Evolutionary conservation across 2,888 invertebrate species (phyloP), one percentile per base, ranked within the genome.

Genomic region (Cerceris ruficornis): DNA sequence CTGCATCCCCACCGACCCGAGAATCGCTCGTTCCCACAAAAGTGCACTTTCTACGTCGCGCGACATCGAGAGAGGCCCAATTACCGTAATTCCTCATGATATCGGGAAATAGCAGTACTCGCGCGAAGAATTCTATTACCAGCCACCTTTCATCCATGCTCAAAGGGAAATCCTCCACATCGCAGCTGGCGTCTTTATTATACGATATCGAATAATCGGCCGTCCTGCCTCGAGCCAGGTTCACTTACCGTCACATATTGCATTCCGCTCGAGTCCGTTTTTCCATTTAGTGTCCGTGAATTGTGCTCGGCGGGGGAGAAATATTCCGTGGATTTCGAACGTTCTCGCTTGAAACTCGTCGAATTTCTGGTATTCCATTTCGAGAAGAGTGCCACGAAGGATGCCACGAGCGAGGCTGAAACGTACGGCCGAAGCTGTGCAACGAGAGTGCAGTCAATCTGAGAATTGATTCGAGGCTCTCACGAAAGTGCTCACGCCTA

Each of bases 391-490:
- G 28, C 41, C 42, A 28, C 42, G 49, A 52, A 71, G 68, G 77
- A 66, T 43, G 77, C 59, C 67, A 55, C n/a, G 50, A 7, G 5
- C 15, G 11, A 7, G 55, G 1, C 17, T 11, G 28, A 55, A 55
- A 77, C 71, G 77, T 78, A 77, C 71, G 41, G 67, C 50, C 7
- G 60, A n/a, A 57, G 57, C 13, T 58, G 15, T 62, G 60, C 49
- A 54, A 65, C 60, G 61, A 75, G 69, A 52, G 68, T 69, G 70
- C 57, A 76, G 68, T 74, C 77, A 71, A 82, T 83, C 71, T 60
- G 62, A 58, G 71, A 69, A 82, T 69, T 58, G 77, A 82, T 83
- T 77, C 77, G 83, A 60, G 55, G 73, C 41, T 69, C 58, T 67
- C 13, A 15, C 68, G 52, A 59, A 65, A 71, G 59, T 43, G 66